Conservation (phyloP, 1,140 invertebrate species). For the Steinernema feltiae region DNA sequence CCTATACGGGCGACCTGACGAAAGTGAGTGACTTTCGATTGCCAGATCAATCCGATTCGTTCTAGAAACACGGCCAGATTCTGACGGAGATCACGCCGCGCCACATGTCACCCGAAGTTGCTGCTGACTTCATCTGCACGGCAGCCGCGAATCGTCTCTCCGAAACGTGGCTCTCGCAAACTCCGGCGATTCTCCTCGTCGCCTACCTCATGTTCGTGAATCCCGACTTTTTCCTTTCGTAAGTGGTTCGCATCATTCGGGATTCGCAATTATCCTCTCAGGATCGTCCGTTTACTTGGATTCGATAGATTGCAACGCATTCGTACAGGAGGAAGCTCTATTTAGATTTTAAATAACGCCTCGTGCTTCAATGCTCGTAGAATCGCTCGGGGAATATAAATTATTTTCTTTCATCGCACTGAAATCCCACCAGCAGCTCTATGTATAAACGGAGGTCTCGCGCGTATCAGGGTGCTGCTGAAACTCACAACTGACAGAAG, state of each 20-base stretch:
- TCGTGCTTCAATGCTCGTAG: too few species aligned
- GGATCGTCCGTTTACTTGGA: background rate
- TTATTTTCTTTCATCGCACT: too few species aligned
- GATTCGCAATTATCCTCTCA: background rate
- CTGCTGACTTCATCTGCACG: conserved; percentile 11
- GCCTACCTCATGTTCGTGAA: background rate
- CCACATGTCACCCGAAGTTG: background rate
- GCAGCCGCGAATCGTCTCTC: conserved; percentile 7
- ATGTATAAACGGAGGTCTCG: too few species aligned
- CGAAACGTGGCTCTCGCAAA: conserved; percentile 14
- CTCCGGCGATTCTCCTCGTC: background rate
- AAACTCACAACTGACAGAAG: too few species aligned
- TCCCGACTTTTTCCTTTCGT: conserved; percentile 5
- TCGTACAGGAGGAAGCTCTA: background rate
- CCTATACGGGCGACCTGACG: background rate
- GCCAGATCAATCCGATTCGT: background rate
- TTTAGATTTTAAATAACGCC: too few species aligned
- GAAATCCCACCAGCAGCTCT: too few species aligned
- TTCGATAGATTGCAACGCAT: conserved; percentile 9
- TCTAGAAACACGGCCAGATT: conserved; percentile 14
- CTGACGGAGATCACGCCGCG: conserved; percentile 3
- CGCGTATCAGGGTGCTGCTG: too few species aligned
- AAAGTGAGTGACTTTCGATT: background rate
- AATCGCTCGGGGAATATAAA: too few species aligned
- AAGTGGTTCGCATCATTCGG: background rate